A percentile compares a stretch with the other conserved stretches of the same genome.
These are phyloP conservation scores for Gallinago nigripennis DNA, from an alignment of 2,797 vertebrate genomes.

Conservation along the genomic window DNA sequence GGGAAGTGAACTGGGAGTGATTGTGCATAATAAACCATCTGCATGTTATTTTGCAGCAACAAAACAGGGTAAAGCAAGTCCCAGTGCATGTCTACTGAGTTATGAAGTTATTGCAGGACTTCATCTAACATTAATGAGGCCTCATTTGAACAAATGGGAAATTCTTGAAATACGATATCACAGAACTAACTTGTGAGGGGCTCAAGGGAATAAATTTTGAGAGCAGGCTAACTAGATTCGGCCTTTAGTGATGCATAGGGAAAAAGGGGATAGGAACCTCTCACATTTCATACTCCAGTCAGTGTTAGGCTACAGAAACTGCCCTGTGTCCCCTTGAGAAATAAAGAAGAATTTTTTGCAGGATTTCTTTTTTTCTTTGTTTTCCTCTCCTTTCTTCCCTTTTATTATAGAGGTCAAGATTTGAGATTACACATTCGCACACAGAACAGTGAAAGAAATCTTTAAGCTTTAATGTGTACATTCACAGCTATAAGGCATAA, in stretches of 20 bases:
- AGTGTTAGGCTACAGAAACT: background rate
- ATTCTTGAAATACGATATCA: constrained; percentile 2
- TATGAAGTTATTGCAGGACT: background rate
- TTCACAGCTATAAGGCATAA: background rate
- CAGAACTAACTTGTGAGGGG: background rate
- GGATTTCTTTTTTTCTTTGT: background rate
- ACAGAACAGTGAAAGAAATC: background rate
- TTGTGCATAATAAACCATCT: background rate
- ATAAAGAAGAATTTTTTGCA: background rate
- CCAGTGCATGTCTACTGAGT: background rate
- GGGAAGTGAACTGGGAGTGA: constrained; percentile 13
- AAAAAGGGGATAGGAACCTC: background rate
- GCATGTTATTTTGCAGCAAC: constrained; percentile 1
- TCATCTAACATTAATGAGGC: background rate
- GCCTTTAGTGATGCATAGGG: background rate
- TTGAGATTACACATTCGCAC: background rate
- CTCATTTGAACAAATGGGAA: constrained; percentile 6
- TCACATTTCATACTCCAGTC: constrained; percentile 1
- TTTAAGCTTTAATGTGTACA: background rate
- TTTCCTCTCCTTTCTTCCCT: background rate
- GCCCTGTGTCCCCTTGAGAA: background rate
- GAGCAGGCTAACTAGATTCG: background rate
- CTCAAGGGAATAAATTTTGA: background rate
- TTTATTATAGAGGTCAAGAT: background rate
- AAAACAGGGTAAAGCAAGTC: constrained; percentile 1